Evolutionary conservation across 2,888 invertebrate species (phyloP), one percentile per base, ranked within the genome.

Genomic region (Ditylenchus weischeri): DNA sequence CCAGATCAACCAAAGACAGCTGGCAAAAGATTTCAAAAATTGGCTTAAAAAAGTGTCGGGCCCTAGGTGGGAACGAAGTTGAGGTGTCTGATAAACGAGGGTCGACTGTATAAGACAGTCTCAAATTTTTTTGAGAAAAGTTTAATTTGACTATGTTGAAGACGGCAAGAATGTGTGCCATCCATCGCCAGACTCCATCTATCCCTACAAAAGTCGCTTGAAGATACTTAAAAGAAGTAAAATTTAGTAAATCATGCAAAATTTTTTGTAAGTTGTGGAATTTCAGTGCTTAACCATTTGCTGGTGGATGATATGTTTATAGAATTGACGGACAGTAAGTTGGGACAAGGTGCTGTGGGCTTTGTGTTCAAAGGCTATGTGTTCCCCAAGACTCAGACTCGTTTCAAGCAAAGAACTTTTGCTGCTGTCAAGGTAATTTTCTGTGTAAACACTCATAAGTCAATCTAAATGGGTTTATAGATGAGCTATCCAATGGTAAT

Each of bases 291-390:
- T 1, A 69, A 72, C 19, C 74, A 77, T 59, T 71, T 75, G 21
- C 62, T 81, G 36, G 76, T 81, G 21, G 81, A 81, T 54, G 81
- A 81, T 51, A 75, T 81, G 62, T 65, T 43, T 69, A 80, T 81
- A 48, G 81, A 81, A 68, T 66, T 80, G 18, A 78, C 78, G 6
- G 81, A 81, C 59, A 73, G 71, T 62, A 79, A 78, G 49, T 74
- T 81, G 18, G 81, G 81, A 11, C 78, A 79, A 57, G 81, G 79
- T n/a, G 71, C 77, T 23, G 74, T 76, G n/a, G 80, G 80, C 47
- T 79, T 79, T 69, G 77, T 80, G 7, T 80, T 79, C 72, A 77
- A 78, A 57, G 77, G 77, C 21, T 80, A 75, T 59, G 81, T 81
- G 1, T 79, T 76, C 47, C 79, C 81, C 7, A 78, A 77, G 51